Evolutionary conservation across 2,113 vertebrate species (phyloP).

Genomic region (Atractosteus spatula): DNA sequence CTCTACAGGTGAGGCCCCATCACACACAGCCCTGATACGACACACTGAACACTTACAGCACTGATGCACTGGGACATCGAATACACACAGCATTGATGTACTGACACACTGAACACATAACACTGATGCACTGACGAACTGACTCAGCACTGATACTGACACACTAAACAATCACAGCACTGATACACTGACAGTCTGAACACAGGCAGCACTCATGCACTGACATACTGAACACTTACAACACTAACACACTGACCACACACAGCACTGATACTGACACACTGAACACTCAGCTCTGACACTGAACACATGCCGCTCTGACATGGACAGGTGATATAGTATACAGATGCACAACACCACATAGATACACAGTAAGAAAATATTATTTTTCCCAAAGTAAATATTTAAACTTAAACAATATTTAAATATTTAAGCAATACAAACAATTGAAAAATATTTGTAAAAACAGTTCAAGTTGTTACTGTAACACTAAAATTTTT

Average conservation of each 20-base stretch:
- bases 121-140: background rate
- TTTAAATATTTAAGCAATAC: too few species aligned
- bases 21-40: background rate
- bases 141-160: background rate
- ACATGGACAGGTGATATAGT: too few species aligned
- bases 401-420: too few species aligned
- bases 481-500: too few species aligned
- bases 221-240: background rate
- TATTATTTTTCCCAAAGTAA: too few species aligned
- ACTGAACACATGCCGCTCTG: too few species aligned
- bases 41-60: background rate
- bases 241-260: background rate
- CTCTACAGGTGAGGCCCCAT: constrained; percentile 64
- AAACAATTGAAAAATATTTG: too few species aligned
- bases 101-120: background rate
- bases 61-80: background rate
- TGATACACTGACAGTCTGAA: too few species aligned
- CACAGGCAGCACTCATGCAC: background rate
- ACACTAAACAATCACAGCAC: background rate
- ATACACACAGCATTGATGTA: background rate
- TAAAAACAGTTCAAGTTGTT: too few species aligned
- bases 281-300: background rate
- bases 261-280: background rate
- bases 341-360: too few species aligned
- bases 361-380: too few species aligned